Conservation (phyloP, 1,140 invertebrate species). For the Drosophila fuyamai region DNA sequence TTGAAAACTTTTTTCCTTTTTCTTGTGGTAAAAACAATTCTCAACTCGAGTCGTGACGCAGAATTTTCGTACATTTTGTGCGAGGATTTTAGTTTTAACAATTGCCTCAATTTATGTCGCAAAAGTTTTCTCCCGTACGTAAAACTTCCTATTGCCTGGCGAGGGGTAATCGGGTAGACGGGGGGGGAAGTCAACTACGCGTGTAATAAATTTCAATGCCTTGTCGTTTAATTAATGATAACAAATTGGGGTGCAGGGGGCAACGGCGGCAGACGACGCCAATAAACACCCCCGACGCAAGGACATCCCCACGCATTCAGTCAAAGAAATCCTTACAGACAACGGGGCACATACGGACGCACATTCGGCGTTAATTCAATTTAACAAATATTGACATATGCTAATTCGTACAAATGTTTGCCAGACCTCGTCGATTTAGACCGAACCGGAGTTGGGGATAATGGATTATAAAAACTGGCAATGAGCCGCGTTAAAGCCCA, state of each 20-base stretch:
- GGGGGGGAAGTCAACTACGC: conserved; percentile 60
- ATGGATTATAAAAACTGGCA: conserved; percentile 82
- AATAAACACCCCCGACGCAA: conserved; percentile 9
- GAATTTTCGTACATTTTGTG: conserved; percentile 72
- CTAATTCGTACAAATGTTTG: conserved; percentile 81
- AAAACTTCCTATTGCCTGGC: conserved; percentile 47
- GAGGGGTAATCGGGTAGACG: not conserved
- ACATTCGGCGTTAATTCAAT: conserved; percentile 74
- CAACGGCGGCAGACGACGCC: conserved; percentile 26
- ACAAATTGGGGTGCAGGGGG: conserved; percentile 62
- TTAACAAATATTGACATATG: conserved; percentile 83
- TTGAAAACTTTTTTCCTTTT: conserved; percentile 34
- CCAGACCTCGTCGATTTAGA: conserved; percentile 25
- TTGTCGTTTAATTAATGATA: conserved; percentile 84
- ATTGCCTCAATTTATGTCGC: conserved; percentile 82
- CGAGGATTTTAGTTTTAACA: conserved; percentile 80
- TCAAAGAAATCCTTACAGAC: conserved; percentile 12
- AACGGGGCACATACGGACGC: conserved; percentile 1
- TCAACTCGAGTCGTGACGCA: conserved; percentile 75
- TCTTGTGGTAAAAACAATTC: conserved; percentile 69
- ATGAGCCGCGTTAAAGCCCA: conserved; percentile 78
- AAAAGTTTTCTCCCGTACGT: conserved; percentile 63
- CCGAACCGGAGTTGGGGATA: conserved; percentile 35
- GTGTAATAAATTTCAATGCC: conserved; percentile 83
- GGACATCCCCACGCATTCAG: conserved; percentile 6